Evolutionary conservation across 2,888 invertebrate genomes (phyloP).

Genomic region (Rhogogaster chlorosoma): DNA sequence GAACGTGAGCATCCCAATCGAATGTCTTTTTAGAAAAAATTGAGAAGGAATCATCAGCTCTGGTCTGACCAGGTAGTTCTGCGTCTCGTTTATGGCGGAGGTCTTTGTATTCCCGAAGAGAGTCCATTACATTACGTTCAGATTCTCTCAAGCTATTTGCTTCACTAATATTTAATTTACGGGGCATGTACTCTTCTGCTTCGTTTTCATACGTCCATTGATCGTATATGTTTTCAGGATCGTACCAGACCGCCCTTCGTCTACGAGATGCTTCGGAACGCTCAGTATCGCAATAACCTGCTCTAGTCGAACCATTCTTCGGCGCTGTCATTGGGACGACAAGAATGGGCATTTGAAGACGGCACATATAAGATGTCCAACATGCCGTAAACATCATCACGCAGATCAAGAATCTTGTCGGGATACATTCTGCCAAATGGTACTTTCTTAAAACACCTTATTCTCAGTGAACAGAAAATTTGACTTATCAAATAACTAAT

Average conservation of each 20-base stretch:
- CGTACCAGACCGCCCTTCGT: conserved; percentile 36
- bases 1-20: conserved; percentile 63
- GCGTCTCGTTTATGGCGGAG: neutral
- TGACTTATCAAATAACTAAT: neutral
- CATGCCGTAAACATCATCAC: conserved; percentile 88
- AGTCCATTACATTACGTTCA: neutral
- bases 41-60: neutral
- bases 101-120: neutral
- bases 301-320: conserved; percentile 18
- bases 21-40: conserved; percentile 64
- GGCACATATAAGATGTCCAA: conserved; percentile 86
- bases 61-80: neutral
- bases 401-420: conserved; percentile 80
- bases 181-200: neutral
- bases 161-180: neutral
- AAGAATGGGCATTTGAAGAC: conserved; percentile 86
- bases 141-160: neutral
- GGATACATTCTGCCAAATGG: conserved; percentile 76
- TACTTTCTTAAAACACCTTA: conserved; percentile 17
- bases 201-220: conserved; percentile 20
- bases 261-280: neutral
- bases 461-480: neutral
- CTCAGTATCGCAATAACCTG: conserved; percentile 36
- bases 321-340: conserved; percentile 68
- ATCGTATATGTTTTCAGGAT: conserved; percentile 22